Base-by-base conservation (phyloP, 1,140 invertebrate species). In the Chymomyza costata region DNA sequence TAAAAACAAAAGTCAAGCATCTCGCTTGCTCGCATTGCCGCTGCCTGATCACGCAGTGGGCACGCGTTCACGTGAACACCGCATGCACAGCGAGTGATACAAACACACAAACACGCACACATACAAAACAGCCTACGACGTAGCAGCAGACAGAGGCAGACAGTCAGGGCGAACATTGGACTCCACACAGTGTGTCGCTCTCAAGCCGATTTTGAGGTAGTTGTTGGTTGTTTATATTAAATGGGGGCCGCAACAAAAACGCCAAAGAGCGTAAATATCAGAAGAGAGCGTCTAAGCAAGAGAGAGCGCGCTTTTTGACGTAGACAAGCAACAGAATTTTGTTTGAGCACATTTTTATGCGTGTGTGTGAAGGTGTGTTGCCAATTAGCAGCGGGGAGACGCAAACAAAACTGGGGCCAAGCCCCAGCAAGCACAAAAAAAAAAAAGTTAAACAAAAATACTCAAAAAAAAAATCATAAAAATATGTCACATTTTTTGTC, bases 1-100 rank as follows among this genome's bases (percentile, higher is more conserved):
- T 82, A 85, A 82, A 87, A 87, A 84, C 84, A 87, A 80, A 81
- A 59, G 68, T 71, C 48, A 41, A 44, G 14, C 62, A 48, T 67
- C 82, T 83, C 61, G 62, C 69, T 62, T 54, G 30, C 51, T 66
- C 85, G 38, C 35, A 63, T 34, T 21, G 46, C 21, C 50, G 60
- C 62, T 49, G 59, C 59, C 46, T 56, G 73, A 85, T 84, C 83
- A 84, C 82, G 82, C 82, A 83, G 68, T 61, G 50, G 64, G 55
- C 85, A 86, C 47, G 81, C 83, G 83, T 85, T 86, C 85, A 86
- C 85, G 85, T 86, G 85, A 86, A 85, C 84, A 82, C 56, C 63
- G 73, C 62, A 73, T 84, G 83, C 58, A 66, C 65, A 83, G 57
- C 50, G 67, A 73, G 61, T 82, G 70, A 78, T 82, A 59, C 55